Base-by-base conservation (phyloP, 2,888 invertebrate genomes). In the Clivina fossor region DNA sequence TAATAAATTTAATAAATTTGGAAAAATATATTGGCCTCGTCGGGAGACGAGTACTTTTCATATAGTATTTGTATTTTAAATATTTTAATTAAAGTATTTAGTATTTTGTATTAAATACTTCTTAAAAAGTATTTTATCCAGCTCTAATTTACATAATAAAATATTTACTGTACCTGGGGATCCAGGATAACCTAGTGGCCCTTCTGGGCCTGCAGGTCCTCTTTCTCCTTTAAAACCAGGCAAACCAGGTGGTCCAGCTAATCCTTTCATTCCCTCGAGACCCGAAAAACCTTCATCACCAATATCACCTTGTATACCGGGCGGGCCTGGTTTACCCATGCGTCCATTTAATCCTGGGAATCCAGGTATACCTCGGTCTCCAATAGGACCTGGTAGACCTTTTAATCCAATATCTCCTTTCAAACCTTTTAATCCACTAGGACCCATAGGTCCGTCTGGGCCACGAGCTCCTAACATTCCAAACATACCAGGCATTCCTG, bases 201-300 rank as follows among this genome's bases (percentile, higher is more conserved):
- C 86, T 68, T 68, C 79, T 9, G 68, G 61, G 13, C 83, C 83
- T n/a, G 74, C 65, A 18, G 70, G 62, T 9, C 74, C 73, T 16
- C 58, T 55, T 41, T 61, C 60, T 35, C 74, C 74, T 38, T 60
- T 61, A 51, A 71, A 64, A 18, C 76, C 74, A 30, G 65, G 68
- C 46, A 61, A 59, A 19, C 81, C 81, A 18, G 68, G 61, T 3
- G 63, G 61, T 37, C 80, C 80, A 53, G 63, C 63, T 43, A 56
- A 55, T 22, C 63, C 64, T 35, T 56, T 46, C 30, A 56, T 54
- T 18, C 63, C 65, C 18, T 58, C 58, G 32, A 58, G 56, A 33
- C 71, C 71, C 41, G 64, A 62, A 26, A 58, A 46, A 26, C 70
- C 71, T 48, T 61, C 60, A 3, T 60, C 60, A 4, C 71, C 71